Evolutionary conservation across 2,797 vertebrate genomes (phyloP).

Genomic region (Aplochiton taeniatus): DNA sequence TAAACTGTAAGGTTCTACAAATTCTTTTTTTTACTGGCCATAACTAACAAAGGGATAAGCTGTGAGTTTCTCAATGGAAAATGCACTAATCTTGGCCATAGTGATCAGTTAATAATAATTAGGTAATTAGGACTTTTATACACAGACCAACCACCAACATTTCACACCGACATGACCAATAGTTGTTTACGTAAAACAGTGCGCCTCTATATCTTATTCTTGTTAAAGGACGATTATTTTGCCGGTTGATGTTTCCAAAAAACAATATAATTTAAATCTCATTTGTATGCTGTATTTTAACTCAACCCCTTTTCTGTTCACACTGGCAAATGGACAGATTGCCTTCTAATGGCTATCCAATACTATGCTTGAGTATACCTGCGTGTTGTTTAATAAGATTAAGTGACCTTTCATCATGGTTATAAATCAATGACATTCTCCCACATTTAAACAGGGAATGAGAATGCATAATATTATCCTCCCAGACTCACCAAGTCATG

Average conservation of each 20-base stretch:
- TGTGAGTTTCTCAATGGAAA: not conserved
- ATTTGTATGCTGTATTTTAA: conserved; percentile 65
- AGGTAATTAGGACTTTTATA: too few relatives aligned
- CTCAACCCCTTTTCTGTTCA: conserved; percentile 60
- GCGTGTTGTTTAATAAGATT: conserved; percentile 75
- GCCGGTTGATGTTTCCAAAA: conserved; percentile 30
- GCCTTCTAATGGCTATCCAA: conserved; percentile 73
- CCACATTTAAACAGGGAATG: conserved; percentile 59
- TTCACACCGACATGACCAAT: too few relatives aligned
- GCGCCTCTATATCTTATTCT: too few relatives aligned
- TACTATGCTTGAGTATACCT: conserved; percentile 65
- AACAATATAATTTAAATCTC: conserved; percentile 66
- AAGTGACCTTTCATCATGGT: conserved; percentile 70
- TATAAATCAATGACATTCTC: conserved; percentile 75
- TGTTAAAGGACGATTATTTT: too few relatives aligned
- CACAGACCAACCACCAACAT: too few relatives aligned
- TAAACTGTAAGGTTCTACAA: too few relatives aligned
- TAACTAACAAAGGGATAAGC: conserved; percentile 12
- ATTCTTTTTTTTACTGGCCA: too few relatives aligned
- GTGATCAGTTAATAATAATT: too few relatives aligned
- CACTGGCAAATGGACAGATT: conserved; percentile 63
- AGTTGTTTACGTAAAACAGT: too few relatives aligned
- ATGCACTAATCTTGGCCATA: too few relatives aligned
- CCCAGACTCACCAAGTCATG: conserved; percentile 17
- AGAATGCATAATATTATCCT: conserved; percentile 69